Conservation (phyloP, 2,797 vertebrate species). For the Lophius americanus region DNA sequence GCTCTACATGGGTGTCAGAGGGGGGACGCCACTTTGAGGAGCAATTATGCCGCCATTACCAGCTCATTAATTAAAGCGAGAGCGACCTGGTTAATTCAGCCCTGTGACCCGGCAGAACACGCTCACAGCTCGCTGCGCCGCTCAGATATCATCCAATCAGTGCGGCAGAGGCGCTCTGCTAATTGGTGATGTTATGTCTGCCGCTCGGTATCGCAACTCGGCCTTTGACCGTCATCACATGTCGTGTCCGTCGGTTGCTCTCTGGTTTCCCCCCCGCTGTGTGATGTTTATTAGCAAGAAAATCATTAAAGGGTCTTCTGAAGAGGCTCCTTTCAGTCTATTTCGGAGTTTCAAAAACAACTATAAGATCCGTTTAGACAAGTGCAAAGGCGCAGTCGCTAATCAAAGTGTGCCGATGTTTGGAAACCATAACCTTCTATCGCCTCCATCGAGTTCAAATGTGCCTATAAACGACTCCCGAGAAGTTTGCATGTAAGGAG, state of each 20-base stretch:
- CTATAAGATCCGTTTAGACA: neutral
- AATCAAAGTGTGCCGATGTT: too few species aligned
- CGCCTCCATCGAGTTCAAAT: too few species aligned
- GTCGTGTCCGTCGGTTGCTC: slow-evolving; percentile 43
- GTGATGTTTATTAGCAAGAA: slow-evolving; percentile 19
- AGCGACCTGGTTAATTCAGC: slow-evolving; percentile 67
- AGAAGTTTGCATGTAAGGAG: too few species aligned
- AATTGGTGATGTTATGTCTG: slow-evolving; percentile 63
- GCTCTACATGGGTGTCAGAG: slow-evolving; percentile 54
- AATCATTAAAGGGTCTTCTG: slow-evolving; percentile 1
- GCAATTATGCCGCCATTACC: slow-evolving; percentile 63
- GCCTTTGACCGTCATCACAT: slow-evolving; percentile 60
- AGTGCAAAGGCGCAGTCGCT: too few species aligned
- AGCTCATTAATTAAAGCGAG: slow-evolving; percentile 73
- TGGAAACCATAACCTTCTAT: too few species aligned
- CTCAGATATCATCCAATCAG: slow-evolving; percentile 67
- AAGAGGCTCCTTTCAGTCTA: neutral
- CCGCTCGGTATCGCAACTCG: slow-evolving; percentile 48
- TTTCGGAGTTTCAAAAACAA: slow-evolving; percentile 3
- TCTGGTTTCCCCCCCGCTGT: slow-evolving; percentile 21
- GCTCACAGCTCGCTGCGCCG: slow-evolving; percentile 51
- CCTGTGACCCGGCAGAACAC: slow-evolving; percentile 59
- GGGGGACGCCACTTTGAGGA: slow-evolving; percentile 60
- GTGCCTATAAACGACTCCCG: too few species aligned
- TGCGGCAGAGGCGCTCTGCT: slow-evolving; percentile 43